Evolutionary conservation across 2,797 vertebrate species (phyloP), one percentile per base, ranked within the genome.

Genomic region (Phataginus tetradactyla): DNA sequence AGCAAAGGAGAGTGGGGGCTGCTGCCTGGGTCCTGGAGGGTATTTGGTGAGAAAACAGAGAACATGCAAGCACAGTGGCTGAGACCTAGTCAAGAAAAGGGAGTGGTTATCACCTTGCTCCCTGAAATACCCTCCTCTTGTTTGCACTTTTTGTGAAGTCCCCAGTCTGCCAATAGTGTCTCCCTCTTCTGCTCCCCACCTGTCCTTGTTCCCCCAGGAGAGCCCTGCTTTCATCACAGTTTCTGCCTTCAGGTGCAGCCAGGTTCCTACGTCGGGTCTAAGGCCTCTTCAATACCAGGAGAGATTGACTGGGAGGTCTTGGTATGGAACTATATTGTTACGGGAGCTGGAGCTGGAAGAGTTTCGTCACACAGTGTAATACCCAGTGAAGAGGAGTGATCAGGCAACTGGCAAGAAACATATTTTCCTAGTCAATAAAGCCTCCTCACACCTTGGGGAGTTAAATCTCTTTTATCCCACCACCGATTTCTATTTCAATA

Each of bases 191-290:
- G 18, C 29, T 6, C 39, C 39, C 20, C 27, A 13, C 12, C 45
- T 13, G 1, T 32, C 34, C 57, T 34, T n/a, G 39, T 42, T 42
- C 10, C 45, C 32, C 32, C 18, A 13, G 68, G 12, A 64, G 25
- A 72, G 29, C 29, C 27, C 11, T 8, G 29, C 51, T 71, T 34
- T 25, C 4, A 17, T 7, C 42, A 39, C n/a, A 17, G 1, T 12
- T 32, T 77, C 77, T 25, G 45, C 20, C 23, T 37, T 63, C 18
- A 14, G n/a, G 74, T 10, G 23, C 34, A 12, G 15, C 17, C 1
- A 0, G 7, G 23, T 29, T 27, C 34, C 34, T 5, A 29, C n/a
- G 15, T 13, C 6, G 2, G 0, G 2, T 59, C 75, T 32, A 25
- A 71, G 13, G 53, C 68, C 49, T 42, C 81, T 45, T 11, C 7